phyloP scores from a whole-genome alignment of 2,113 vertebrate species.

The Lepisosteus osseus region DNA sequence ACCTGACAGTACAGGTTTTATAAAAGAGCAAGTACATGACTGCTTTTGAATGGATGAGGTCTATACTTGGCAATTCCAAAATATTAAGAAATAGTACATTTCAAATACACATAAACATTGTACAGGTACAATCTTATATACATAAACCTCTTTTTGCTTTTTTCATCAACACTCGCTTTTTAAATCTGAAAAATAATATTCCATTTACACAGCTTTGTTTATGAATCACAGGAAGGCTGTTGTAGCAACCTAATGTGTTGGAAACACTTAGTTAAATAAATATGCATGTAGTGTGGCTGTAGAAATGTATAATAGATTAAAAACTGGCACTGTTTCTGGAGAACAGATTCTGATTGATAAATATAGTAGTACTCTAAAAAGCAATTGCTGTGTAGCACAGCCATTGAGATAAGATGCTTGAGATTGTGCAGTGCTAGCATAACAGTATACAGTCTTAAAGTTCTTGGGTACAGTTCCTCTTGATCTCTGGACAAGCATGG shows the following conservation, averaged over 20 bases:
- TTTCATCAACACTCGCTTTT: too few species aligned
- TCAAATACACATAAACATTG: too few species aligned
- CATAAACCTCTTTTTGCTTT: too few species aligned
- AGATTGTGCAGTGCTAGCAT: neutral
- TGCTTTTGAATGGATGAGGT: too few species aligned
- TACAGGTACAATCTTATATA: too few species aligned
- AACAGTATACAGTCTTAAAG: neutral
- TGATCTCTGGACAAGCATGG: too few species aligned
- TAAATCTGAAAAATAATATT: constrained; percentile 38
- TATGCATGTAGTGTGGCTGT: constrained; percentile 35
- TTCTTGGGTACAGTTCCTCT: too few species aligned
- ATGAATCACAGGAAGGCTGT: constrained; percentile 53
- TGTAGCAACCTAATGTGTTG: constrained; percentile 65
- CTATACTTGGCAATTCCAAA: too few species aligned
- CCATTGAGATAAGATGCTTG: neutral
- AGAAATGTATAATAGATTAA: constrained; percentile 71
- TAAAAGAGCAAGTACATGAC: too few species aligned
- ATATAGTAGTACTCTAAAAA: constrained; percentile 58
- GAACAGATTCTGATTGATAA: constrained; percentile 65
- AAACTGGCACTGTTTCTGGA: constrained; percentile 55
- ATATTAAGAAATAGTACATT: too few species aligned
- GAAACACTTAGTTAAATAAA: constrained; percentile 61
- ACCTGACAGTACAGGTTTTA: too few species aligned
- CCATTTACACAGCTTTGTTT: constrained; percentile 57
- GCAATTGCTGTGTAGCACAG: constrained; percentile 44